Evolutionary conservation across 2,797 vertebrate species (phyloP), one percentile per base, ranked within the genome.

Genomic region (Pseudopleuronectes americanus): DNA sequence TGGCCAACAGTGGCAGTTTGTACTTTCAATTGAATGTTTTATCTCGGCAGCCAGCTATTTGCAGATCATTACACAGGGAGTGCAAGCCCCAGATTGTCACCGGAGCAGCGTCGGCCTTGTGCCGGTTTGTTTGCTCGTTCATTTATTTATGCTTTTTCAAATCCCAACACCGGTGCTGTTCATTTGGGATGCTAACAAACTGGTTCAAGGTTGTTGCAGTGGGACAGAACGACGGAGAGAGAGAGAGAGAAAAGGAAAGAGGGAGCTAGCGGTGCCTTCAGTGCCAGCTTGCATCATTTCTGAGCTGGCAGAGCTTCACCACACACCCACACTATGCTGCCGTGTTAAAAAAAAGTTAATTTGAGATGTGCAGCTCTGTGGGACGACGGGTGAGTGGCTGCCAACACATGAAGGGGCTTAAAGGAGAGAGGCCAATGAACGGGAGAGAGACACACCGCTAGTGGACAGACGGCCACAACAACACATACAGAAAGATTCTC

Each of bases 111-210:
- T 77, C 63, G 48, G 86, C 83, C 86, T 81, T 79, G 84, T 70
- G 84, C 72, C 71, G 71, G 74, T 85, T 88, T 93, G 90, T 94
- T 93, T 92, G 88, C 88, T 80, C 71, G 24, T 89, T 92, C 85
- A 88, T 93, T 92, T 91, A 92, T 93, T 94, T 91, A 89, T 90
- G 86, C 83, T 90, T 81, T 81, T 89, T 92, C 89, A 91, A 90
- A 92, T 92, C 86, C 87, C 82, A 72, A 73, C 84, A 71, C 81
- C 71, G 48, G 54, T 68, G 75, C 74, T 76, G 86, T 76, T 89
- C 84, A 89, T 91, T 88, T 91, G 88, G 85, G 90, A 89, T 71
- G 84, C 89, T 81, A 87, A 90, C 86, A 91, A 92, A 90, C 85
- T 87, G 89, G 83, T 91, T 92, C 87, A 90, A 90, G 91, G 89